Evolutionary conservation across 2,888 invertebrate species (phyloP), one percentile per base, ranked within the genome.

Genomic region (Cacoxenus indagator): DNA sequence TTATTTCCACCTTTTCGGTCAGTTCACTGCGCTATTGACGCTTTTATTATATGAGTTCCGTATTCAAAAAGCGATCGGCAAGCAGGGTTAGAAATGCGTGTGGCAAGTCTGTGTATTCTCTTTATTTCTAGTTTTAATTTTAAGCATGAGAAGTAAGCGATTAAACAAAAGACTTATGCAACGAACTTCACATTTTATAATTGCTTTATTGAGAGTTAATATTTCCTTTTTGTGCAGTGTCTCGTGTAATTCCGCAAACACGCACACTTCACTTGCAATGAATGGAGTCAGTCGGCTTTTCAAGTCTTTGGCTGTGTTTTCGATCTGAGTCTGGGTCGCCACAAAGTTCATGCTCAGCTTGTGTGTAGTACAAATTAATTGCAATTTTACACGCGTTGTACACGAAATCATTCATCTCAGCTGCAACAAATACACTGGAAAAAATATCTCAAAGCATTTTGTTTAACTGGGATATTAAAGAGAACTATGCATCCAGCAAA

Each of bases 331-430:
- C 51, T 22, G 22, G 9, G 5, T 31, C 9, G 31, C 31, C 43
- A 61, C 62, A 72, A 69, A 68, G 73, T 74, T 77, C 82, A 77
- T 76, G 80, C 74, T 76, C 74, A 70, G 74, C 74, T 72, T 73
- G 75, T 77, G 73, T 73, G 78, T 77, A 76, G 78, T 79, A 85
- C 83, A 87, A 87, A 86, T 87, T 86, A 87, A 86, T 86, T 86
- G 86, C 87, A 76, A 79, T 81, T 83, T 85, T 86, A 86, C 86
- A 86, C 87, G 86, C 86, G 86, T 84, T 80, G 75, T 76, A 46
- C 55, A 70, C 75, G 74, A 81, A 80, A 80, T 80, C 80, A 79
- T 83, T 78, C 83, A 83, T 82, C 82, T 82, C 65, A 68, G 22
- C 51, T 24, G 31, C 17, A 26, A 48, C 17, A 64, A 48, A 19